Conservation (phyloP, 2,888 invertebrate genomes). For the Lepidocyrtoides sp. region DNA sequence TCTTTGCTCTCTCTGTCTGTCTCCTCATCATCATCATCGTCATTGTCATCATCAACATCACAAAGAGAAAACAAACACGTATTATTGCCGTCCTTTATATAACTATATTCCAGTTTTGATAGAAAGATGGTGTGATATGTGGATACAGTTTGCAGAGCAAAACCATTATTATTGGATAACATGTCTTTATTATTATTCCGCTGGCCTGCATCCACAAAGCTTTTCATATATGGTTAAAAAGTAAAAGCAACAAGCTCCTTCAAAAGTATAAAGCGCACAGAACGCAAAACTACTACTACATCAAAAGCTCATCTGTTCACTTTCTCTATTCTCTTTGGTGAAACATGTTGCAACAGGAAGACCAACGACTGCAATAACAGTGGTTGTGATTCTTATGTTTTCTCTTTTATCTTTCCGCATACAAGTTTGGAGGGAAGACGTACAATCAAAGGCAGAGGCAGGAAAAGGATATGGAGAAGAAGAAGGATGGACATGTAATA, state of each 20-base stretch:
- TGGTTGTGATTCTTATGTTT: neutral
- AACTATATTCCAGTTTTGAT: too few species aligned
- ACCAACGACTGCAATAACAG: neutral
- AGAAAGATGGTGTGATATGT: neutral
- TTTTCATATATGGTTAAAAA: neutral
- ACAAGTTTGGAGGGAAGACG: too few species aligned
- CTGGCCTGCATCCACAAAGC: neutral
- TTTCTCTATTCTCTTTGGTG: neutral
- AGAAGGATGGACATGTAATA: conserved; percentile 12
- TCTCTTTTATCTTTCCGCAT: conserved; percentile 2
- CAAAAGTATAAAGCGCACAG: neutral
- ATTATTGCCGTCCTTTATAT: too few species aligned
- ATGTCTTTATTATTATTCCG: neutral
- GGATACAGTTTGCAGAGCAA: neutral
- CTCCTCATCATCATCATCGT: conserved; percentile 36
- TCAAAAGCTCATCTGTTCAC: conserved; percentile 35
- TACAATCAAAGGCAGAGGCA: neutral
- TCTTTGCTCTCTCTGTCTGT: conserved; percentile 21
- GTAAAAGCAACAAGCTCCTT: conserved; percentile 54
- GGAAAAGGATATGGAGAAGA: neutral
- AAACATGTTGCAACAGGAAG: neutral
- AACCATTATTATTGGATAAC: neutral
- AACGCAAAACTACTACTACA: neutral
- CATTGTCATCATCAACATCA: neutral
- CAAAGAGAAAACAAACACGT: too few species aligned